These are phyloP conservation scores for Aporophyla nigra DNA, from an alignment of 2,888 invertebrate genomes.

Conservation along the genomic window DNA sequence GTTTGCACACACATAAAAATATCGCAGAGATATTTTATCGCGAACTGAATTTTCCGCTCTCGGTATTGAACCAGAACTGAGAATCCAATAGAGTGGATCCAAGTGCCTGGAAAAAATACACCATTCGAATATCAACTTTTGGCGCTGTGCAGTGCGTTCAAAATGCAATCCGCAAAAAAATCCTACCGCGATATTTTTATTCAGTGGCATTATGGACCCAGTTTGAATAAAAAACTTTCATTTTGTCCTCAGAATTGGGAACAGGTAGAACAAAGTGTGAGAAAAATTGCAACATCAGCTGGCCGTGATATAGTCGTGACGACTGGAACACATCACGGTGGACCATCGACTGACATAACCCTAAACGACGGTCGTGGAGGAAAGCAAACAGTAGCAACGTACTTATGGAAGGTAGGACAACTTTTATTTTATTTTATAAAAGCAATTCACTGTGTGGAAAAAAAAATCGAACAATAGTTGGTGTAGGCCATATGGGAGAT, in stretches of 20 bases:
- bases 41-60: too few species aligned
- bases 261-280: conserved; percentile 73
- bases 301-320: conserved; percentile 66
- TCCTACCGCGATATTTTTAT: too few species aligned
- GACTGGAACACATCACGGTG: conserved; percentile 71
- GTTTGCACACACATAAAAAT: too few species aligned
- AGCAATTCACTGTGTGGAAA: not conserved
- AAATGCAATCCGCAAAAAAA: too few species aligned
- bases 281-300: conserved; percentile 66
- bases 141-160: too few species aligned
- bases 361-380: conserved; percentile 53
- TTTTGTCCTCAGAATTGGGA: conserved; percentile 77
- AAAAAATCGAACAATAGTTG: not conserved
- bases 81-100: too few species aligned
- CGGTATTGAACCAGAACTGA: too few species aligned
- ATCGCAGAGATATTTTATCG: too few species aligned
- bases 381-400: conserved; percentile 69
- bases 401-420: conserved; percentile 79
- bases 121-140: too few species aligned
- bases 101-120: too few species aligned
- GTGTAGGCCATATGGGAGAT: not conserved
- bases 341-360: conserved; percentile 21
- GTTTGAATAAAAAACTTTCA: not conserved
- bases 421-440: not conserved
- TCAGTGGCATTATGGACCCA: not conserved